phyloP scores from a whole-genome alignment of 2,888 invertebrate species.

The Lithophane socia region DNA sequence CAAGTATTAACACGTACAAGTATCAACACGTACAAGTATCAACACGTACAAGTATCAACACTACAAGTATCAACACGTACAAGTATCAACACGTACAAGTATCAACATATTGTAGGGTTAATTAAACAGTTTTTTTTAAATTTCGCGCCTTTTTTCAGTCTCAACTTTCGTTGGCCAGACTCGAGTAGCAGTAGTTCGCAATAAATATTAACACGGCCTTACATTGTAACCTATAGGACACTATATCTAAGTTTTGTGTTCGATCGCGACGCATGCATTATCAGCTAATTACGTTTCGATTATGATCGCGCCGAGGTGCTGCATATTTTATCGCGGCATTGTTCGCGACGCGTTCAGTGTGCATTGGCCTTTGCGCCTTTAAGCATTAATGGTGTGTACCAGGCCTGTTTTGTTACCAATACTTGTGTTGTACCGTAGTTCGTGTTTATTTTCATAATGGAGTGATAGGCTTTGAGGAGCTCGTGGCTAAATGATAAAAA shows the following conservation, averaged over 20 bases:
- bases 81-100: too few species aligned
- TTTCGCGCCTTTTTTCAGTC: too few species aligned
- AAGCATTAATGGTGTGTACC: conserved; percentile 57
- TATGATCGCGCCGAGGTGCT: conserved; percentile 74
- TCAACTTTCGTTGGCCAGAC: too few species aligned
- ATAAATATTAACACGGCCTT: conserved; percentile 39
- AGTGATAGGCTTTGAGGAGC: conserved; percentile 21
- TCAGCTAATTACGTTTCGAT: conserved; percentile 76
- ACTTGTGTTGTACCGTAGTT: conserved; percentile 44
- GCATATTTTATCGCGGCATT: conserved; percentile 77
- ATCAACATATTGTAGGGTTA: too few species aligned
- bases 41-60: too few species aligned
- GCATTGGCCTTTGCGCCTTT: conserved; percentile 66
- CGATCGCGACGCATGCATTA: conserved; percentile 71
- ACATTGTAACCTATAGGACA: conserved; percentile 45
- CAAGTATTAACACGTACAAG: too few species aligned
- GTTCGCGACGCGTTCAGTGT: conserved; percentile 68
- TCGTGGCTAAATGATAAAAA: background rate
- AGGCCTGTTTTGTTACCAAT: conserved; percentile 60
- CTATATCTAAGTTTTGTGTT: conserved; percentile 55
- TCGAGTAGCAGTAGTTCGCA: background rate
- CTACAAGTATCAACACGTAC: too few species aligned
- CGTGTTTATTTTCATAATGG: conserved; percentile 53
- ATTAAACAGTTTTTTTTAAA: too few species aligned
- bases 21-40: too few species aligned